Evolutionary conservation across 2,888 invertebrate genomes (phyloP).

Genomic region (Limenitis camilla): DNA sequence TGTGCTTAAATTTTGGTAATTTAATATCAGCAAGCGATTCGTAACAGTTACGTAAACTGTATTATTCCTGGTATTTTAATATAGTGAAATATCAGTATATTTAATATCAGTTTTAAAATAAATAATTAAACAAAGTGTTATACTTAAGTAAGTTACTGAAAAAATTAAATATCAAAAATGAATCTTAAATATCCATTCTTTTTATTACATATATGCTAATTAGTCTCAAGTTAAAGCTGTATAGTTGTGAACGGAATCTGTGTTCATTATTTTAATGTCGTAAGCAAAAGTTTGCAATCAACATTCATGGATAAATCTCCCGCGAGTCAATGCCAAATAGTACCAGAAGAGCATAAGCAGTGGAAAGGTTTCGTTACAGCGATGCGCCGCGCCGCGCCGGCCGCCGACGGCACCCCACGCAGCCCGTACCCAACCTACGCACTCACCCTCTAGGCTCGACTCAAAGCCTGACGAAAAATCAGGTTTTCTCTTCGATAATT

Average conservation of each 20-base stretch:
- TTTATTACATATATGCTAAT: no score
- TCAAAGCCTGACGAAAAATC: conserved; percentile 49
- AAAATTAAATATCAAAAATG: no score
- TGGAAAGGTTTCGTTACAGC: conserved; percentile 44
- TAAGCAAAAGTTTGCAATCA: not conserved
- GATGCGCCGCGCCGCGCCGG: conserved; percentile 25
- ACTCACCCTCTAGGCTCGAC: conserved; percentile 38
- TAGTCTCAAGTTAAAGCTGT: no score
- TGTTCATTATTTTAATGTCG: not conserved
- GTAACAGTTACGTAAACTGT: conserved; percentile 2
- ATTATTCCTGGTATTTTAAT: not conserved
- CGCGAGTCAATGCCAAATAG: conserved; percentile 72
- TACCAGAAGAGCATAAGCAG: conserved; percentile 54
- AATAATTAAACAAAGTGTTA: no score
- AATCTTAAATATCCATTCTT: no score
- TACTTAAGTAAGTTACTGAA: no score
- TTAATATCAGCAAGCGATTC: not conserved
- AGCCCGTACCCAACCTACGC: conserved; percentile 31
- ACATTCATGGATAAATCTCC: conserved; percentile 35
- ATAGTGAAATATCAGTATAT: not conserved
- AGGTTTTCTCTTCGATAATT: conserved; percentile 65
- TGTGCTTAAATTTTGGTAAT: not conserved
- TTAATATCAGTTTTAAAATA: no score
- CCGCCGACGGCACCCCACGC: conserved; percentile 27
- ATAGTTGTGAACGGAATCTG: not conserved